phyloP scores from a whole-genome alignment of 2,113 vertebrate species.

The Oryctolagus cuniculus region mOryCun1.1 NC_091433.1:117613001-117613500 shows the following conservation, averaged over 20 bases:
- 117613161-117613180: neutral
- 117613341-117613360: neutral
- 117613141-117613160: neutral
- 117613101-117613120: neutral
- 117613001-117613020: neutral
- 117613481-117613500: conserved; percentile 35
- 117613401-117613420: neutral
- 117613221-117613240: conserved; percentile 7
- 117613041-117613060: neutral
- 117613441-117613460: neutral
- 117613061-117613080: neutral
- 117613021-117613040: neutral
- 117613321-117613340: neutral
- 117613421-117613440: conserved; percentile 50
- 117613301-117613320: neutral
- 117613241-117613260: conserved; percentile 10
- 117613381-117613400: neutral
- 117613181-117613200: conserved; percentile 28
- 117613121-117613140: neutral
- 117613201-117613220: conserved; percentile 9
- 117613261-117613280: conserved; percentile 30
- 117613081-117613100: conserved; percentile 3
- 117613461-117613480: conserved; percentile 24
- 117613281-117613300: neutral
- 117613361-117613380: neutral